Base-by-base conservation (phyloP, 30 jellyfish, hydroid and myxozoan species). In the Turritopsis dohrnii region DNA sequence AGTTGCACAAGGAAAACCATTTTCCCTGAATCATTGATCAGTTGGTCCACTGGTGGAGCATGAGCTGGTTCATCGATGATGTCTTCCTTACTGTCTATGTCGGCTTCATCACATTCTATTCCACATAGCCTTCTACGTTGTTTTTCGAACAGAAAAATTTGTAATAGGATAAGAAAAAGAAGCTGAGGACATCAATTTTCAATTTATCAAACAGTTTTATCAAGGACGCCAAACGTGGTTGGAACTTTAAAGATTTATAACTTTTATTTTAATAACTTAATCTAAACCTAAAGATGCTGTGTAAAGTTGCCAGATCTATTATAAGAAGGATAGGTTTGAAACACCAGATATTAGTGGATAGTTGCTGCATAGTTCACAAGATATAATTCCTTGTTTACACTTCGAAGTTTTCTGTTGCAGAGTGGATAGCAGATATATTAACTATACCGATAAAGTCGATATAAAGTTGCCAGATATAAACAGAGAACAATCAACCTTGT, bases 11-110 rank as follows among this genome's bases (percentile, higher is more conserved):
- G 75, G 66, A 94, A 86, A 22, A 71, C 93, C 75, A 94, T 82
- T 72, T 94, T 94, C 22, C 96, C 92, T 1, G 97, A 89, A 79
- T 90, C 96, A 60, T 81, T 52, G 28, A 84, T 74, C 27, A 91
- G 81, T 4, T 77, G 60, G 13, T 84, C 93, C 52, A 86, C 96
- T 52, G 81, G 60, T 52, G 84, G 75, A 22, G 75, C 87, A 85
- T 75, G 73, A 20, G 65, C 89, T 3, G 75, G 65, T 30, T 74
- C 83, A n/a, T 19, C 83, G 13, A 69, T n/a, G n/a, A n/a, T 69
- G 8, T 27, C 30, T 27, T 69, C 77, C 60, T 41, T 41, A n/a
- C 17, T 69, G 30, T 69, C 77, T 19, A 69, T 27, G 16, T 69
- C 22, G 30, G 77, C 22, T n/a, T 69, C 8, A 1, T 69, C 77